These are phyloP conservation scores for Phortica variegata DNA, from an alignment of 1,140 invertebrate species.

Conservation along the genomic window DNA sequence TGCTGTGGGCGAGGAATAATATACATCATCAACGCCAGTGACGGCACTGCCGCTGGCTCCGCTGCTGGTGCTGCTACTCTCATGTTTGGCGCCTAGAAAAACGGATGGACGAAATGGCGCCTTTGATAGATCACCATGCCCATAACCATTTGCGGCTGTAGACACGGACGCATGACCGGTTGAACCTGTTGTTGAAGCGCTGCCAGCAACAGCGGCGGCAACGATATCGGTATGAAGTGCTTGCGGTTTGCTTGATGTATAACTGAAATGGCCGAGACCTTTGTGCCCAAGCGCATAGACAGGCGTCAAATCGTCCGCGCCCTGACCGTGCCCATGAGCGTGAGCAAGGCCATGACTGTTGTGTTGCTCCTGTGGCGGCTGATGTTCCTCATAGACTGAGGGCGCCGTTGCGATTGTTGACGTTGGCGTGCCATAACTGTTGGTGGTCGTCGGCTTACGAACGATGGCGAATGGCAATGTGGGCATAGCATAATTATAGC, in stretches of 20 bases:
- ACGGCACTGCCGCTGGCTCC: too few species aligned
- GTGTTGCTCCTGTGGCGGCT: too few species aligned
- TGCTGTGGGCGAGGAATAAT: conserved; percentile 32
- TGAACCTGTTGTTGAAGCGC: background rate
- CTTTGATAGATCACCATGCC: conserved; percentile 23
- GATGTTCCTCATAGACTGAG: conserved; percentile 8
- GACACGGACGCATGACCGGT: too few species aligned
- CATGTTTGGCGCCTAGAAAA: conserved; percentile 44
- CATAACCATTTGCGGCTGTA: conserved; percentile 1
- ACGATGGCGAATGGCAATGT: conserved; percentile 13
- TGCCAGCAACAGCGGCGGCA: conserved; percentile 4
- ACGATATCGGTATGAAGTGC: conserved; percentile 35
- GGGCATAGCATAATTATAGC: conserved; percentile 30
- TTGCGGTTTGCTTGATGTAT: conserved; percentile 41
- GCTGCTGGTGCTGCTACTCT: conserved; percentile 6
- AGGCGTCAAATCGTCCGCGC: conserved; percentile 24
- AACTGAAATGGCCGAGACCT: conserved; percentile 46
- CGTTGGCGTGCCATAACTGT: conserved; percentile 35
- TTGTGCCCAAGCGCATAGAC: conserved; percentile 45
- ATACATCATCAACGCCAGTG: too few species aligned
- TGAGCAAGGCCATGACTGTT: too few species aligned
- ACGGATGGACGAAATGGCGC: conserved; percentile 46
- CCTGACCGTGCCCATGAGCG: background rate
- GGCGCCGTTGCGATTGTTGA: conserved; percentile 14
- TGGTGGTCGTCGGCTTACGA: conserved; percentile 26